Base-by-base conservation (phyloP, 2,797 vertebrate species). In the Paguma larvata region DNA sequence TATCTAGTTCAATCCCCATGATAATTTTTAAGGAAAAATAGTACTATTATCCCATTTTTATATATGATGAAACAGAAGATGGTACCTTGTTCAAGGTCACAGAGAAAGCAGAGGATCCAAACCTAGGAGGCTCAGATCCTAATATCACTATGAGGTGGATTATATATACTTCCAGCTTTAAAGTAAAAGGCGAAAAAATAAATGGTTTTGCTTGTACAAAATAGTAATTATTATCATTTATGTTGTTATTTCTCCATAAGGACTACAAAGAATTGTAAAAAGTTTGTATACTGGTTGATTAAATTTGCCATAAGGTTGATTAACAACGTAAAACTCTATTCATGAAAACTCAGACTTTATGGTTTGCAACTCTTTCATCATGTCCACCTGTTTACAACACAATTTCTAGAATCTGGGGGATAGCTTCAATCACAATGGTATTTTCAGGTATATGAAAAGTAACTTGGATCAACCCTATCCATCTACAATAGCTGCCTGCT, bases 231-330 rank as follows among this genome's bases (percentile, higher is more conserved):
- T 85, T 87, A n/a, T 62, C 27, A 85, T 80, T 90, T 77, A 34
- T 30, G 38, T 88, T 91, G 70, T 46, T 63, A 70, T 94, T 68
- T 67, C 14, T 56, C 32, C 15, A 89, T 67, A 91, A 93, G 83
- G 85, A 82, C 46, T 88, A 38, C 62, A 85, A 48, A 67, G 32
- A 95, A 78, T 56, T 84, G 84, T 87, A 34, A 51, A 4, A 68
- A 73, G 62, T 56, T 63, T 32, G 6, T 3, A 27, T 77, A 18
- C 25, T 53, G 38, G 6, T 15, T 78, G 13, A 82, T 75, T 86
- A 85, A 95, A 48, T 96, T 96, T 91, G 5, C 30, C 56, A 23
- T 94, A 34, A 77, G 38, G 65, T 65, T 84, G 77, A 79, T 86
- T 92, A 86, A 92, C n/a, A 89, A 72, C 4, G 23, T 86, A 80